Base-by-base conservation (phyloP, 2,888 invertebrate genomes). In the Eremobia ochroleuca region DNA sequence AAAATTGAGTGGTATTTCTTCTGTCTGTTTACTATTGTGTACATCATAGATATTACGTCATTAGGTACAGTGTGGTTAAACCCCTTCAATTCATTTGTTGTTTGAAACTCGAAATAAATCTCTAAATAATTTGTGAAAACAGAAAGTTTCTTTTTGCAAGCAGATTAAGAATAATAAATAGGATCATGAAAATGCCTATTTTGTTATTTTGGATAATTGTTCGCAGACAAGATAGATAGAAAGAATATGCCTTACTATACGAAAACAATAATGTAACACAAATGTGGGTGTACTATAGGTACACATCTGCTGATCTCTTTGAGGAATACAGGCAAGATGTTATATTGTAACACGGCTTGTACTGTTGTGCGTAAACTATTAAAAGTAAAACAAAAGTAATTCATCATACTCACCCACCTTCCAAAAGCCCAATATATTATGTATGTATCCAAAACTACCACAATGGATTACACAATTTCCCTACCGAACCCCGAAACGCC, bases 401-500 rank as follows among this genome's bases (percentile, higher is more conserved):
- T 76, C 66, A 81, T 82, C 72, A 77, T 40, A 21, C 31, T 61
- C 77, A 61, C 40, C 34, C 59, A 80, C 76, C 67, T 76, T 37
- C 28, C 59, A 66, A 31, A 55, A 71, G 59, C 75, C 58, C 69
- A 81, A 84, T 85, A 75, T 81, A 84, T 81, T 75, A 84, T 81
- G 85, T 77, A 84, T 81, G 71, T 79, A 77, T 65, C 74, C 76
- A 73, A 75, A 79, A 78, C 61, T 61, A 73, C 86, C 81, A 86
- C 82, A 86, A 85, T 86, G 85, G 85, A 79, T 77, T 77, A 67
- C 78, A 74, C 79, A 84, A 85, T 85, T 81, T 80, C 73, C 75
- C 79, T 46, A 64, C 76, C 62, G 88, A 85, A 83, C 89, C 84
- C 88, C 73, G 86, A 88, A 77, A 79, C 77, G 76, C 74, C 71